Evolutionary conservation across 2,113 vertebrate genomes (phyloP), one percentile per base, ranked within the genome.

Genomic region (Dolichotis patagonum): DNA sequence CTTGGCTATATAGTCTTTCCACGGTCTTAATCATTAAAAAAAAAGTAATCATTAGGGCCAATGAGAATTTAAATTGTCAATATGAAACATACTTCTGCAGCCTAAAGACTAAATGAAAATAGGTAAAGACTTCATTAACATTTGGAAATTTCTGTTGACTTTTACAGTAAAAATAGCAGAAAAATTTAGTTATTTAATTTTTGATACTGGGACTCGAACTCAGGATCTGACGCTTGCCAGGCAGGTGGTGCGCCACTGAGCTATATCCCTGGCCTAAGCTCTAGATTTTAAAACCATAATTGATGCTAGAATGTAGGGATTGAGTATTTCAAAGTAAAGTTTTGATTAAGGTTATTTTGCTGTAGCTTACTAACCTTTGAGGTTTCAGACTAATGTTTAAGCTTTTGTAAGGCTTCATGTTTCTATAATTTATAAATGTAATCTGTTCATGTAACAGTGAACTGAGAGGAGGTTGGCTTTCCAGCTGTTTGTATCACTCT

Each of bases 271-370:
- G 16, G 52, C 52, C 52, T 16, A 54, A 56, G 56, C 56, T 78
- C 52, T 67, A 89, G 82, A 62, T 77, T 52, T 88, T 91, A 71
- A 71, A 60, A 84, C 91, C 43, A 73, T 91, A 43, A 65, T 54
- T 88, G 83, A 60, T 73, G 24, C 38, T 67, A 16, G 46, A 78
- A 58, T 73, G 54, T 91, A 94, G 54, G 54, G 46, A 88, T 58
- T 90, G 46, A 86, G 8, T 30, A 93, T 95, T 94, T 95, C 30
- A 87, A 86, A 82, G 85, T 90, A 69, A 71, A 91, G 77, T n/a
- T 87, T 41, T 86, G 19, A 60, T 41, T 85, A 58, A 92, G 43
- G 49, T 49, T 83, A 30, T 83, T 87, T 73, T 92, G 30, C 58
- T 60, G 26, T 62, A 75, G 13, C 28, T 89, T 96, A 54, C 46